Conservation (phyloP, 2,888 invertebrate genomes). For the Smittia aterrima region DNA sequence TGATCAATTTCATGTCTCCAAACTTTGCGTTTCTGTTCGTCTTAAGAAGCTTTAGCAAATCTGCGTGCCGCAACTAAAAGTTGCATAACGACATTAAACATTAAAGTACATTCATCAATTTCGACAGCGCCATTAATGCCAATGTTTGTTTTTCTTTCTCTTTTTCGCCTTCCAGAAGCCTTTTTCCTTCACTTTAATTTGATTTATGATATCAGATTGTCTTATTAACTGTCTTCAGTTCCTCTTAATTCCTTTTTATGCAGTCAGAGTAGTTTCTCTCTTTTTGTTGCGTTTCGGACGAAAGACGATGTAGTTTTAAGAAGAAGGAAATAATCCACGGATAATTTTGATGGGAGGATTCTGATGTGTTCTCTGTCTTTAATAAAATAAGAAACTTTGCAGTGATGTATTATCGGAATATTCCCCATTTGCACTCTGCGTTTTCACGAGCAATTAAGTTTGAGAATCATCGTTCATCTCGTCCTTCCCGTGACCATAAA, state of each 20-base stretch:
- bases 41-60: background rate
- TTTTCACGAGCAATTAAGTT: conserved; percentile 38
- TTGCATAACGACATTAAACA: background rate
- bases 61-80: background rate
- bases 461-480: background rate
- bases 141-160: background rate
- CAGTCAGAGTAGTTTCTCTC: background rate
- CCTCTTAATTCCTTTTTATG: conserved; percentile 12
- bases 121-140: conserved; percentile 13
- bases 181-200: conserved; percentile 29
- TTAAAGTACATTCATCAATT: background rate
- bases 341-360: conserved; percentile 29
- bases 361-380: too few species aligned
- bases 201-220: conserved; percentile 40
- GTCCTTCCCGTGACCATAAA: background rate
- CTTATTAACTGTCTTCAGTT: conserved; percentile 31
- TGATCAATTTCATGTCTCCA: background rate
- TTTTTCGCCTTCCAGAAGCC: conserved; percentile 31
- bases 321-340: conserved; percentile 1
- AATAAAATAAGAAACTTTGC: too few species aligned
- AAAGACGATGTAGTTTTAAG: background rate
- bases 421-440: conserved; percentile 15
- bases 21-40: conserved; percentile 3
- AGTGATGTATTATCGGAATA: too few species aligned
- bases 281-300: background rate